Conservation (phyloP, 2,113 vertebrate species). For the Oreochromis spilurus region DNA sequence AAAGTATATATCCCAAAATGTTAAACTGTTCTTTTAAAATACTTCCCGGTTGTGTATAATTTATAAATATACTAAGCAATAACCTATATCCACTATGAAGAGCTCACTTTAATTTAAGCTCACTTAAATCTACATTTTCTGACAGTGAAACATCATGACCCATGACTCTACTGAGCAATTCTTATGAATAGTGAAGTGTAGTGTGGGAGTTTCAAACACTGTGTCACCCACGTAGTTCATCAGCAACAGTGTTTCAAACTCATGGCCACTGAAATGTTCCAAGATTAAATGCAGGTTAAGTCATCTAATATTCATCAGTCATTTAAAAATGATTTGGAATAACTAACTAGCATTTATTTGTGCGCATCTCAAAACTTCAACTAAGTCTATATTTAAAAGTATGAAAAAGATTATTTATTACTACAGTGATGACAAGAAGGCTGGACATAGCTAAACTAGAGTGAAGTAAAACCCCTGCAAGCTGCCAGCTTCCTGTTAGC, state of each 20-base stretch:
- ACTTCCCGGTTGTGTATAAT: not conserved
- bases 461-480: not conserved
- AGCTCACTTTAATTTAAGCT: not conserved
- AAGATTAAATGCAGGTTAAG: not conserved
- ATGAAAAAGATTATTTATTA: not conserved
- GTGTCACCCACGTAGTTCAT: not conserved
- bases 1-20: not conserved
- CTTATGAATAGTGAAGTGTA: not conserved
- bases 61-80: not conserved
- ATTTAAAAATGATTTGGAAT: not conserved
- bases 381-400: not conserved
- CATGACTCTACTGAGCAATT: not conserved
- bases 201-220: not conserved
- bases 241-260: not conserved
- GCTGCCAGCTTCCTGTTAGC: constrained; percentile 4
- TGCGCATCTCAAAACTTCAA: not conserved
- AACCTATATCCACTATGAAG: not conserved
- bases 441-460: not conserved
- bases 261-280: not conserved
- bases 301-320: not conserved
- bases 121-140: not conserved
- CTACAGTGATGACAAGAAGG: not conserved
- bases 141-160: not conserved
- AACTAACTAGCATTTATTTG: not conserved
- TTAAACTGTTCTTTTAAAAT: not conserved